These are phyloP conservation scores for Thymelicus sylvestris DNA, from an alignment of 2,888 invertebrate genomes.

Conservation along the genomic window DNA sequence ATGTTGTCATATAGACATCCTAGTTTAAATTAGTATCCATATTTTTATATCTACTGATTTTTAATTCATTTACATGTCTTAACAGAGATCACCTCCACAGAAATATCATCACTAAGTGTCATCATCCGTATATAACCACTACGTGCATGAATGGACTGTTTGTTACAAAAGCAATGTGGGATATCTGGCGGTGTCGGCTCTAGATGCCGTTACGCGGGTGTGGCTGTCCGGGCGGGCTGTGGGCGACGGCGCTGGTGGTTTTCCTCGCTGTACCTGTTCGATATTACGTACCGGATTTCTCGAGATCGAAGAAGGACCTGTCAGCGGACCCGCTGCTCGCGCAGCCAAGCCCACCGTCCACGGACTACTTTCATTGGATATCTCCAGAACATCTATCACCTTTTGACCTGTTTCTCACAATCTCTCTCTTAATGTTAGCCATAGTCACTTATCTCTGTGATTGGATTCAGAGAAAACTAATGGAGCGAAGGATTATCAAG, in stretches of 20 bases:
- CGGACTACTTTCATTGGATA: slow-evolving; percentile 45
- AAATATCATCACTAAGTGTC: neutral
- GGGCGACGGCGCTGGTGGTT: slow-evolving; percentile 58
- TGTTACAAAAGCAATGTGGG: slow-evolving; percentile 32
- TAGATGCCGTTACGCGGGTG: slow-evolving; percentile 63
- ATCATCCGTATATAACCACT: neutral
- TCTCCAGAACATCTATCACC: slow-evolving; percentile 52
- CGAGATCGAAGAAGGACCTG: slow-evolving; percentile 46
- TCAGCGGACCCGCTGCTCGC: slow-evolving; percentile 39
- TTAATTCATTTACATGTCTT: neutral
- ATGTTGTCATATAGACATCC: neutral
- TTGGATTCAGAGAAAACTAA: slow-evolving; percentile 72
- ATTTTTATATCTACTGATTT: slow-evolving; percentile 2
- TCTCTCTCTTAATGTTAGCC: slow-evolving; percentile 55
- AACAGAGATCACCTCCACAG: neutral
- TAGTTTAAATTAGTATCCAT: neutral
- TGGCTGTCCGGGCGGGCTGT: slow-evolving; percentile 62
- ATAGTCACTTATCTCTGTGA: slow-evolving; percentile 62
- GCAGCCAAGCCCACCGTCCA: slow-evolving; percentile 39
- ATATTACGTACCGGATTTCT: slow-evolving; percentile 63
- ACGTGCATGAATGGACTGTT: neutral
- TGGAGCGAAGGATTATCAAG: slow-evolving; percentile 71
- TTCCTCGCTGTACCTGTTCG: slow-evolving; percentile 66
- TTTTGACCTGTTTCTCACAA: slow-evolving; percentile 61
- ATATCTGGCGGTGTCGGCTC: slow-evolving; percentile 29